Conservation (phyloP, 1,140 invertebrate genomes). For the Limonius californicus region DNA sequence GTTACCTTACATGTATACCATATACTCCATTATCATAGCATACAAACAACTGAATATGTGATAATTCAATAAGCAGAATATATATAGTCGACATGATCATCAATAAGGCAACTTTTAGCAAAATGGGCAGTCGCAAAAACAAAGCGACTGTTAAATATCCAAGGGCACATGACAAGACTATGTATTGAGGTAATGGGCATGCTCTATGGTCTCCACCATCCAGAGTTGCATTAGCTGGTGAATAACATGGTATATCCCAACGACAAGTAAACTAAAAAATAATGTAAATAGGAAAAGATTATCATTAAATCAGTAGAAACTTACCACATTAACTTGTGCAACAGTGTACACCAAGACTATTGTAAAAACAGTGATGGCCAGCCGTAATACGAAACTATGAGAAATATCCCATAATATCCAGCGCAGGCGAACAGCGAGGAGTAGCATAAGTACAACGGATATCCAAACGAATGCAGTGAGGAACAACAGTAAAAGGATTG, state of each 20-base stretch:
- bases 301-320: too few species aligned
- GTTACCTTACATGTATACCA: slow-evolving; percentile 24
- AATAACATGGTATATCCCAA: slow-evolving; percentile 51
- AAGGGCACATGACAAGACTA: slow-evolving; percentile 75
- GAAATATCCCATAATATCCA: slow-evolving; percentile 83
- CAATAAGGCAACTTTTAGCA: slow-evolving; percentile 74
- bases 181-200: slow-evolving; percentile 80
- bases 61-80: slow-evolving; percentile 76
- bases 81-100: slow-evolving; percentile 76
- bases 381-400: slow-evolving; percentile 71
- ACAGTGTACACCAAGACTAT: slow-evolving; percentile 81
- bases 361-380: slow-evolving; percentile 81
- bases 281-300: too few species aligned
- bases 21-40: slow-evolving; percentile 63
- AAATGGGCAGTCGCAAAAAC: slow-evolving; percentile 76
- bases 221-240: slow-evolving; percentile 52
- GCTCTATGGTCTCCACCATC: slow-evolving; percentile 58
- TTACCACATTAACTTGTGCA: slow-evolving; percentile 87
- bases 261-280: slow-evolving; percentile 66
- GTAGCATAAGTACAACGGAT: slow-evolving; percentile 74
- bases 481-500: slow-evolving; percentile 78
- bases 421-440: slow-evolving; percentile 75
- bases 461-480: slow-evolving; percentile 85
- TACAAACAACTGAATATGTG: slow-evolving; percentile 72
- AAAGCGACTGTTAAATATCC: slow-evolving; percentile 78